Percentiles rank a stretch among this genome's conserved stretches.
phyloP scores from a whole-genome alignment of 2,113 vertebrate species.

The Hypomesus transpacificus region DNA sequence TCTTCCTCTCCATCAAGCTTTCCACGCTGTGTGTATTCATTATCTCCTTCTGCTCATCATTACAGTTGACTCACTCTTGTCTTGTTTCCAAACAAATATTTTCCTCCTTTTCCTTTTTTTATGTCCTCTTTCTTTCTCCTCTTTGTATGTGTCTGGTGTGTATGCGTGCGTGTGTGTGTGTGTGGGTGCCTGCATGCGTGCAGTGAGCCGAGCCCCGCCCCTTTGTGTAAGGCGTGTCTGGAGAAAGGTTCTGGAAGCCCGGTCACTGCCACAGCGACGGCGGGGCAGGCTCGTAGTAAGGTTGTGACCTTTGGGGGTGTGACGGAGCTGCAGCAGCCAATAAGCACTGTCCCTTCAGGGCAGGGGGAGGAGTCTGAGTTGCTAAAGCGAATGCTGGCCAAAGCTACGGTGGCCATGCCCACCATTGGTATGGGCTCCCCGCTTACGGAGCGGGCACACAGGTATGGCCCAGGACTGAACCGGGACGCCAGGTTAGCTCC shows the following conservation, averaged over 20 bases:
- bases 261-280: slow-evolving; percentile 68
- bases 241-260: slow-evolving; percentile 65
- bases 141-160: slow-evolving; percentile 33
- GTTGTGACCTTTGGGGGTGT: slow-evolving; percentile 92
- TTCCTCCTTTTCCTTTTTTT: slow-evolving; percentile 20
- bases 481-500: neutral
- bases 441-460: slow-evolving; percentile 68
- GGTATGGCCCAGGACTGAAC: slow-evolving; percentile 51
- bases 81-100: neutral
- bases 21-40: neutral
- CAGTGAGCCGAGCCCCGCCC: slow-evolving; percentile 66
- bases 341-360: slow-evolving; percentile 69
- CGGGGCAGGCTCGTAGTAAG: slow-evolving; percentile 73
- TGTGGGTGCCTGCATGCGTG: slow-evolving; percentile 54
- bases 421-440: slow-evolving; percentile 66
- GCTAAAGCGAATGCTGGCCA: slow-evolving; percentile 68
- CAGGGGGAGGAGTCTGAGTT: slow-evolving; percentile 66
- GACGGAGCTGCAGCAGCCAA: slow-evolving; percentile 87
- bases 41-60: no score
- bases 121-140: slow-evolving; percentile 29
- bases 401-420: slow-evolving; percentile 70
- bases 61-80: neutral
- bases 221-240: slow-evolving; percentile 72
- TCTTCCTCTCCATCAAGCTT: slow-evolving; percentile 1
- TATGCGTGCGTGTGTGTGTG: slow-evolving; percentile 31